Conservation (phyloP, 2,113 vertebrate species). For the Corapipo altera region DNA sequence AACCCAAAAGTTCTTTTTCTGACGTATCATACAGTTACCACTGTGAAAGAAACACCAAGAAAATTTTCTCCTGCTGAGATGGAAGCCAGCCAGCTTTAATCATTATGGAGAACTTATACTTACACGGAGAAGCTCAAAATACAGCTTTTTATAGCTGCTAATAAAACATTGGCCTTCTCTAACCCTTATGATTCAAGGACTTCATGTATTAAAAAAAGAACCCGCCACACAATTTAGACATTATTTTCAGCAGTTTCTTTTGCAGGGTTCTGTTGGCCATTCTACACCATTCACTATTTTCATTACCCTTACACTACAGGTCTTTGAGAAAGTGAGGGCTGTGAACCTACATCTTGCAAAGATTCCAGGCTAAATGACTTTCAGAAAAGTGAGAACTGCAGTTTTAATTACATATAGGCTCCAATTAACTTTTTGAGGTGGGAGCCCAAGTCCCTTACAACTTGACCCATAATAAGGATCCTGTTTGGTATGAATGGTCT, state of each 20-base stretch:
- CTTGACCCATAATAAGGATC: conserved; percentile 3
- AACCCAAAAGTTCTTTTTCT: background rate
- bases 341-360: background rate
- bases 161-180: background rate
- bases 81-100: background rate
- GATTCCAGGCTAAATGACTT: background rate
- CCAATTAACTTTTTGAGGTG: background rate
- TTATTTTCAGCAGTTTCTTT: background rate
- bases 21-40: background rate
- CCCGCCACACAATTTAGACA: background rate
- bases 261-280: background rate
- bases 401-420: background rate
- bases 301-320: background rate
- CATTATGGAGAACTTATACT: background rate
- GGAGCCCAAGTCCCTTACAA: background rate
- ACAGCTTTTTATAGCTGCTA: background rate
- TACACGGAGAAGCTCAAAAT: background rate
- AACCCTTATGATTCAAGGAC: background rate
- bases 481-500: conserved; percentile 27
- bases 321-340: background rate
- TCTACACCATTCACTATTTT: background rate
- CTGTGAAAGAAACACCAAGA: background rate
- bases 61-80: background rate
- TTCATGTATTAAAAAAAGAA: background rate
- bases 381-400: background rate